Percentiles rank a stretch among this genome's conserved stretches.
Conservation (phyloP, 2,888 invertebrate genomes). For the Periphyllus acericola region DNA sequence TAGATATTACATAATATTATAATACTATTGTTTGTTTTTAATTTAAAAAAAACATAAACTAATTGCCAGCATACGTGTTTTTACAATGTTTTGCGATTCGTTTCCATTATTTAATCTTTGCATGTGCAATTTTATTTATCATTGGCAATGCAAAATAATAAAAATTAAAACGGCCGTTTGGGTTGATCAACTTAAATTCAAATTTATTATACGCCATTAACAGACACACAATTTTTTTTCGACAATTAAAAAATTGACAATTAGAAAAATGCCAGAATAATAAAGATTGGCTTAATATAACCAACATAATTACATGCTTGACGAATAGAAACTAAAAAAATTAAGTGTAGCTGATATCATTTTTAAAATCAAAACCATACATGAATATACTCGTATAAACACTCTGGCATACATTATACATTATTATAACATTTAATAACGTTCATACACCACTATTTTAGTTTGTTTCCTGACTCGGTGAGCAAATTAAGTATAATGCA, state of each 20-base stretch:
- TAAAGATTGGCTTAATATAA: not conserved
- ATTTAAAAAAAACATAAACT: slow-evolving; percentile 11
- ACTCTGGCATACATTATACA: too few relatives aligned
- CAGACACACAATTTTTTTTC: not conserved
- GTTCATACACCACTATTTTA: too few relatives aligned
- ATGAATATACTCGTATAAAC: too few relatives aligned
- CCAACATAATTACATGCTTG: not conserved
- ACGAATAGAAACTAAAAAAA: not conserved
- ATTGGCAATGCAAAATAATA: not conserved
- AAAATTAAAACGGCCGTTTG: not conserved
- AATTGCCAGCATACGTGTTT: slow-evolving; percentile 1
- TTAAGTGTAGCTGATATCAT: not conserved
- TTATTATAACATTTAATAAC: too few relatives aligned
- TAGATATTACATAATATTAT: not conserved
- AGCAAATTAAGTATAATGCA: too few relatives aligned
- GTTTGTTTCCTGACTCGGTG: too few relatives aligned
- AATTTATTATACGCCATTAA: not conserved
- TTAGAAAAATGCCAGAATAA: not conserved
- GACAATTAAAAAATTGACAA: not conserved
- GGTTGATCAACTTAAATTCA: not conserved
- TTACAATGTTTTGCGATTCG: slow-evolving; percentile 4
- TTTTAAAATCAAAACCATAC: too few relatives aligned
- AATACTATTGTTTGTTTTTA: not conserved
- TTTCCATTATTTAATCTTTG: not conserved
- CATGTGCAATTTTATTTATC: not conserved